Evolutionary conservation across 2,113 vertebrate genomes (phyloP).

Genomic region (Oreochromis spilurus): DNA sequence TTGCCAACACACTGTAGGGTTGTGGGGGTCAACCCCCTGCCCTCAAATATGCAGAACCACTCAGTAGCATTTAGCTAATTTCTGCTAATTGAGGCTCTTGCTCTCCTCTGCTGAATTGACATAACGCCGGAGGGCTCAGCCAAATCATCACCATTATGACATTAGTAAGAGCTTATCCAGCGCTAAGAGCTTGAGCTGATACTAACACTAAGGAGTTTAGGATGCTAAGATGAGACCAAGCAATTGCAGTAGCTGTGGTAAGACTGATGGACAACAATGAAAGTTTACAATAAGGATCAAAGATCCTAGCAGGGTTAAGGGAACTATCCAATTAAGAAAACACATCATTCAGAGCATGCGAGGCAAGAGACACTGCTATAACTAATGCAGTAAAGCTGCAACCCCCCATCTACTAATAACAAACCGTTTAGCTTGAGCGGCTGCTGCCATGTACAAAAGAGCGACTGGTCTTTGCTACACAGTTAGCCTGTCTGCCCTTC

Average conservation of each 20-base stretch:
- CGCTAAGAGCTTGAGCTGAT: constrained; percentile 74
- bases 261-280: constrained; percentile 72
- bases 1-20: constrained; percentile 19
- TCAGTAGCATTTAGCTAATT: constrained; percentile 66
- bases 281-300: constrained; percentile 71
- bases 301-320: constrained; percentile 65
- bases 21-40: constrained; percentile 38
- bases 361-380: constrained; percentile 32
- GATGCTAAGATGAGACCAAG: constrained; percentile 70
- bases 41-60: constrained; percentile 35
- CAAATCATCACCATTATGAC: constrained; percentile 76
- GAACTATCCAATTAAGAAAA: constrained; percentile 68
- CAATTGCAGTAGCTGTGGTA: constrained; percentile 60
- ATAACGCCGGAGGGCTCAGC: constrained; percentile 67
- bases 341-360: constrained; percentile 38
- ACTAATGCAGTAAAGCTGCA: constrained; percentile 35
- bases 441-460: constrained; percentile 54
- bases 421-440: constrained; percentile 58
- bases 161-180: constrained; percentile 75
- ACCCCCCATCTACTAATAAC: constrained; percentile 38
- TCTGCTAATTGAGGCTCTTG: constrained; percentile 68
- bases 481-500: constrained; percentile 38
- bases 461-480: constrained; percentile 44
- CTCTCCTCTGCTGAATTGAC: constrained; percentile 63
- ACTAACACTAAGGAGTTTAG: constrained; percentile 75